These are phyloP conservation scores for Dorcus parallelipipedus DNA, from an alignment of 2,888 invertebrate species.

Conservation along the genomic window DNA sequence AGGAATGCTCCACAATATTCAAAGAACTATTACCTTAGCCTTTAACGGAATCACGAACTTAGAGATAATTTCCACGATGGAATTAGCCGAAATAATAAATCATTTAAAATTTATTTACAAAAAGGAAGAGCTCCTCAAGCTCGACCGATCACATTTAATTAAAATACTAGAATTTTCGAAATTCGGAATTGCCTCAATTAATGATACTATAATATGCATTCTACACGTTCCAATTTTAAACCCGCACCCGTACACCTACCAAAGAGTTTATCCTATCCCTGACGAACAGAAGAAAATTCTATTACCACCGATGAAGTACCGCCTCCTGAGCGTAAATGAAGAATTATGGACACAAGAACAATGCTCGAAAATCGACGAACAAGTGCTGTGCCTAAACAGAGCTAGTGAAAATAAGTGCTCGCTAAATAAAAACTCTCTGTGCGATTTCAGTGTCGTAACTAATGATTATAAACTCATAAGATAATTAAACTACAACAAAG, in stretches of 20 bases:
- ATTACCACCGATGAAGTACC: background rate
- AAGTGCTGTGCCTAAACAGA: background rate
- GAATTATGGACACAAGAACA: background rate
- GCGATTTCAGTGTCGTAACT: background rate
- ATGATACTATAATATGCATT: slow-evolving; percentile 9
- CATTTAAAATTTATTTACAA: slow-evolving; percentile 19
- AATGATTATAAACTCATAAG: too few species aligned
- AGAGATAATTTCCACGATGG: slow-evolving; percentile 16
- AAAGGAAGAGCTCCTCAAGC: slow-evolving; percentile 13
- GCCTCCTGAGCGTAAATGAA: background rate
- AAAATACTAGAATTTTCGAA: slow-evolving; percentile 9
- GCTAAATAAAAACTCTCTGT: background rate
- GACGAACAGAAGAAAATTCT: background rate
- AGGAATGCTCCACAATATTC: slow-evolving; percentile 10
- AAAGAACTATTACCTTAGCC: slow-evolving; percentile 16
- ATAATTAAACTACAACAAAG: too few species aligned
- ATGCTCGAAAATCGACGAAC: background rate
- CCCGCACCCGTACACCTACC: background rate
- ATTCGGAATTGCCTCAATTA: slow-evolving; percentile 2
- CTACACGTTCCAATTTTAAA: slow-evolving; percentile 5
- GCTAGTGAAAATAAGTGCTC: background rate
- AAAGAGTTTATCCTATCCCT: background rate
- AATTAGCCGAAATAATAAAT: slow-evolving; percentile 16
- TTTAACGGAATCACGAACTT: slow-evolving; percentile 14
- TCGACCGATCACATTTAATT: slow-evolving; percentile 12